Conservation (phyloP, 2,113 vertebrate species). For the Caranx melampygus region DNA sequence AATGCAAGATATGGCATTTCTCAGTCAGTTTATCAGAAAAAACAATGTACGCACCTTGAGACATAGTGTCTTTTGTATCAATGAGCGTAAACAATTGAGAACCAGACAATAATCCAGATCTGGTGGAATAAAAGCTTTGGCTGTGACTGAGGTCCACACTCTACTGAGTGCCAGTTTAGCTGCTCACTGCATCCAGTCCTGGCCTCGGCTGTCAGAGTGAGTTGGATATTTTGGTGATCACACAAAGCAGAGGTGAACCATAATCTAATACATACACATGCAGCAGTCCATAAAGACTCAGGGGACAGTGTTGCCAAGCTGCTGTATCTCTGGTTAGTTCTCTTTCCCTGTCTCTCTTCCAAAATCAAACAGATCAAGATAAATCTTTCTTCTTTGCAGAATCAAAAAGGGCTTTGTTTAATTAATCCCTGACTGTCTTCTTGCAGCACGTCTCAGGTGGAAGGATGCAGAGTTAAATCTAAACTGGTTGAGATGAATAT, state of each 20-base stretch:
- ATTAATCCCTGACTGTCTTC: constrained; percentile 20
- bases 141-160: too few species aligned
- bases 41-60: too few species aligned
- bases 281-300: constrained; percentile 50
- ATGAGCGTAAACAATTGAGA: too few species aligned
- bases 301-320: constrained; percentile 34
- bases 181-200: constrained; percentile 19
- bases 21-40: too few species aligned
- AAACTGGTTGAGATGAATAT: constrained; percentile 72
- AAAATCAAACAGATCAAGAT: constrained; percentile 23
- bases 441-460: background rate
- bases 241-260: constrained; percentile 76
- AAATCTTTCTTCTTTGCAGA: background rate
- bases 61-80: too few species aligned
- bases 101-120: too few species aligned
- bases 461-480: constrained; percentile 41
- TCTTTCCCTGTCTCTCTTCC: background rate
- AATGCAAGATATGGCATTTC: too few species aligned
- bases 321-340: constrained; percentile 19
- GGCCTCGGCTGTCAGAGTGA: constrained; percentile 68
- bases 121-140: too few species aligned
- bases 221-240: constrained; percentile 68
- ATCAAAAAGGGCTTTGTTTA: constrained; percentile 19
- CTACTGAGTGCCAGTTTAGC: too few species aligned
- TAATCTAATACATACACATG: constrained; percentile 74